Conservation (phyloP, 1,140 invertebrate genomes). For the Nixonia krombeini region DNA sequence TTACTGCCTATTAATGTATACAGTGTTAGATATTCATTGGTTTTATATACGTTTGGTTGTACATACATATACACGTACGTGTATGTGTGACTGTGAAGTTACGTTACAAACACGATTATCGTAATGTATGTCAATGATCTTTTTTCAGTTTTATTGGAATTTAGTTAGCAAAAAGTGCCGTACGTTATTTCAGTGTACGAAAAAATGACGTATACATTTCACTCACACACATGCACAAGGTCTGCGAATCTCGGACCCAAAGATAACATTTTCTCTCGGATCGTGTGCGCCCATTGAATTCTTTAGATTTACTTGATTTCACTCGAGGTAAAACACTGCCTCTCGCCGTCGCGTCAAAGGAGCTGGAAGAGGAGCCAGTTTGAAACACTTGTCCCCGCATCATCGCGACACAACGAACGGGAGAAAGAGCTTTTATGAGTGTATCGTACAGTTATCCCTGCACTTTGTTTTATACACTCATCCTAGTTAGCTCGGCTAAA, state of each 20-base stretch:
- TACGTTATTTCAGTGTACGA: too few species aligned
- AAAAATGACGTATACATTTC: too few species aligned
- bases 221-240: too few species aligned
- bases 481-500: slow-evolving; percentile 9
- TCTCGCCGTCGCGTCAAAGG: slow-evolving; percentile 12
- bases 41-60: slow-evolving; percentile 9
- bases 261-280: slow-evolving; percentile 18
- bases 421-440: slow-evolving; percentile 1
- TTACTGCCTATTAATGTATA: too few species aligned
- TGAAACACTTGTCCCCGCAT: slow-evolving; percentile 1
- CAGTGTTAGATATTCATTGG: slow-evolving; percentile 24
- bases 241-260: background rate
- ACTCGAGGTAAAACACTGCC: slow-evolving; percentile 34
- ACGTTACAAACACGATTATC: too few species aligned
- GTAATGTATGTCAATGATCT: too few species aligned
- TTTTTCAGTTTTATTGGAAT: too few species aligned
- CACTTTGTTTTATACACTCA: background rate
- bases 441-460: background rate
- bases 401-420: background rate
- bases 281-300: slow-evolving; percentile 30
- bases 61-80: slow-evolving; percentile 18
- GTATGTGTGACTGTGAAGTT: too few species aligned
- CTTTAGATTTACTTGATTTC: slow-evolving; percentile 30
- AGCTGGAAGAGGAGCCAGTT: background rate
- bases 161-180: too few species aligned